phyloP scores from a whole-genome alignment of 2,797 vertebrate species.

The Halcyon leucocephala region DNA sequence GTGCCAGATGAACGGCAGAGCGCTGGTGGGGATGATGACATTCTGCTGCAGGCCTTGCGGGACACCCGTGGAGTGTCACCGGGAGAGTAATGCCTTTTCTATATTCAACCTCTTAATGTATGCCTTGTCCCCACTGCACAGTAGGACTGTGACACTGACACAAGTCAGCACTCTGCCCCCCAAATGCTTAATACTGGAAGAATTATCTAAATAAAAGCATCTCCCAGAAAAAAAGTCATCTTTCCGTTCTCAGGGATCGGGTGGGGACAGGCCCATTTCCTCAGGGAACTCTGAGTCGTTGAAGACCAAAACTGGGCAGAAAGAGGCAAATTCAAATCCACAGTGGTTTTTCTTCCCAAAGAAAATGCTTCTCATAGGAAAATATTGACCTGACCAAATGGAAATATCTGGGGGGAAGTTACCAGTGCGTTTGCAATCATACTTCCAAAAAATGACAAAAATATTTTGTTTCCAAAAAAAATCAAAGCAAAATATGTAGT shows the following conservation, averaged over 20 bases:
- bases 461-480: background rate
- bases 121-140: background rate
- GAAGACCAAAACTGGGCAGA: background rate
- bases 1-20: background rate
- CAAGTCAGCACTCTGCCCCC: background rate
- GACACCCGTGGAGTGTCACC: background rate
- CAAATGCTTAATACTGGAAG: background rate
- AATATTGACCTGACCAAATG: background rate
- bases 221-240: background rate
- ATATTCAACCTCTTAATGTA: background rate
- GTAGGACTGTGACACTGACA: background rate
- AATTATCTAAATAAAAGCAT: background rate
- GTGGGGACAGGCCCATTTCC: background rate
- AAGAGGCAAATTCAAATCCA: background rate
- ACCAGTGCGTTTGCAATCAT: background rate
- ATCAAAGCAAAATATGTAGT: background rate
- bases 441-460: background rate
- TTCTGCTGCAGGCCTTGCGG: background rate
- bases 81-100: background rate
- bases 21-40: background rate
- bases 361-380: conserved; percentile 24
- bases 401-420: background rate
- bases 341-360: background rate
- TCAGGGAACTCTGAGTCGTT: background rate
- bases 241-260: background rate